Evolutionary conservation across 1,140 invertebrate species (phyloP), one percentile per base, ranked within the genome.

Genomic region (Bradynema listronoti): DNA sequence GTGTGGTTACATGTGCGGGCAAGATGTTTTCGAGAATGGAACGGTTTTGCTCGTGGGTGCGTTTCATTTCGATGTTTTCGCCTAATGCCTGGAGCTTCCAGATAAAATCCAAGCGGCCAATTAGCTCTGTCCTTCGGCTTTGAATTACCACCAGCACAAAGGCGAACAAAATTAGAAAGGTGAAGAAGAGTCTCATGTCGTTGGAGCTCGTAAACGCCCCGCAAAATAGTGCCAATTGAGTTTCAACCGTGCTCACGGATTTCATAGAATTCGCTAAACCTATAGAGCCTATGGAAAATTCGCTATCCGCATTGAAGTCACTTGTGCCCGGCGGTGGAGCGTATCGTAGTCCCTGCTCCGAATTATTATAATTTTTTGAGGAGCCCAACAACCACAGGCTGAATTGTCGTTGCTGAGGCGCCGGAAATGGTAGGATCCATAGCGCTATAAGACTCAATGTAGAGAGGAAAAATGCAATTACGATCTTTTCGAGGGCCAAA

Each of bases 1-100:
- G 89, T 29, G 87, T 87, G 32, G 90, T 90, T 39, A 95, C 91
- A 80, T 95, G 91, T 47, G 88, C 85, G 4, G 91, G 91, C 45
- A 95, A 82, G 62, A 95, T 84, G 80, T 95, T 95, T 79, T 91
- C 90, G 19, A 94, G 79, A 71, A 94, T 91, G 34, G 55, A 55
- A 39, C 75, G 42, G 55, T 77, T 77, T 58, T 77, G 74, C 25
- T 58, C 71, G 36, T 78, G 75, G 22, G 61, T 64, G 42, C 64
- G 50, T 52, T 77, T 69, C 71, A 77, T 77, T 51, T 77, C 77
- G 16, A 61, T 66, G 32, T 78, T 76, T 50, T 77, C 74, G 45
- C 73, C 58, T 4, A 77, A 33, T n/a, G 76, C 74, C 75, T 74
- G 75, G 5, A 78, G 59, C 47, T 77, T 77, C 74, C 74, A 77